Evolutionary conservation across 2,797 vertebrate species (phyloP).

Genomic region (Spizella passerina): DNA sequence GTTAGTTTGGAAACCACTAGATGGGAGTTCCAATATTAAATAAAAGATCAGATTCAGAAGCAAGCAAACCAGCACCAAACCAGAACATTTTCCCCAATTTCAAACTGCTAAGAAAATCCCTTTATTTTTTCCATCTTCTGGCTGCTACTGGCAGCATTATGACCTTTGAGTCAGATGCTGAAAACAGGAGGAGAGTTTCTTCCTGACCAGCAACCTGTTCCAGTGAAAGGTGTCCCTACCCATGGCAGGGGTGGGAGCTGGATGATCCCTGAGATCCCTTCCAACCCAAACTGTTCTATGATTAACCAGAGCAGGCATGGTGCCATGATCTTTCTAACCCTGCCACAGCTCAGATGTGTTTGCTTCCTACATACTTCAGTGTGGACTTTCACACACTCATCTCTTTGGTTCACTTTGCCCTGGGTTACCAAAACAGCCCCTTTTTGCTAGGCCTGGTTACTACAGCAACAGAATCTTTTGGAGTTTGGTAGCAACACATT

Average conservation of each 20-base stretch:
- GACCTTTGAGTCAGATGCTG: neutral
- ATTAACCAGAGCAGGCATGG: neutral
- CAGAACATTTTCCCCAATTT: neutral
- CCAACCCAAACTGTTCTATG: neutral
- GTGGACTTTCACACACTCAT: neutral
- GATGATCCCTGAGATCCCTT: neutral
- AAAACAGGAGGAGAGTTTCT: neutral
- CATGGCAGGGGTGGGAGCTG: neutral
- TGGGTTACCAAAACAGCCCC: neutral
- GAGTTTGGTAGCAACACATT: constrained; percentile 4
- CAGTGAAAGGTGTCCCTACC: neutral
- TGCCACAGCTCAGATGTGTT: neutral
- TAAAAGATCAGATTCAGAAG: neutral
- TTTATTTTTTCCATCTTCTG: neutral
- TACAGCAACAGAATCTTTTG: constrained; percentile 31
- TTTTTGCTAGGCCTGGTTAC: constrained; percentile 4
- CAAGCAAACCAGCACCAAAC: neutral
- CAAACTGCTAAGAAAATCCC: neutral
- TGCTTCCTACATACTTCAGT: neutral
- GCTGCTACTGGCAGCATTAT: neutral
- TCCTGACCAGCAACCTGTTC: neutral
- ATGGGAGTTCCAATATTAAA: neutral
- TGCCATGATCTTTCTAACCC: neutral
- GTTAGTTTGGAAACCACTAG: neutral
- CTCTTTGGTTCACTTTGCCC: neutral